Conservation (phyloP, 2,797 vertebrate genomes). For the Eulemur rubriventer region DNA sequence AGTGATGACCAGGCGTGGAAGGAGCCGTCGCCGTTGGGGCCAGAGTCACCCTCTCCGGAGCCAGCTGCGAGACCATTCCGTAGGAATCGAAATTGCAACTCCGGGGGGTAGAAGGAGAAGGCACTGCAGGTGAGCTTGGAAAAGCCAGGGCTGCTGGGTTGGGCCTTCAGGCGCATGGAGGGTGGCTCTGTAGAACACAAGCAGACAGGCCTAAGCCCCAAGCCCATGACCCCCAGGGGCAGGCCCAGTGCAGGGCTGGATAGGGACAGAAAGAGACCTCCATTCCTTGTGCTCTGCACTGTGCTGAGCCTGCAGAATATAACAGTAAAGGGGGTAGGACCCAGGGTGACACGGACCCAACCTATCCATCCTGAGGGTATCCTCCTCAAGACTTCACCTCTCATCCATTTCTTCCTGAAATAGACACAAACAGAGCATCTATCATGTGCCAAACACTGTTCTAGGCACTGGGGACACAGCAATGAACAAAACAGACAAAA, state of each 20-base stretch:
- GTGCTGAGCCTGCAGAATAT: neutral
- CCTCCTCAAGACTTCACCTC: neutral
- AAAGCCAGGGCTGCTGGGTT: neutral
- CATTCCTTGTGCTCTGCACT: neutral
- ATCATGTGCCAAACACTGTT: neutral
- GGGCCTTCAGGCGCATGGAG: slow-evolving; percentile 72
- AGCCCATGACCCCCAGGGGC: too few relatives aligned
- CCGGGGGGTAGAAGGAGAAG: slow-evolving; percentile 75
- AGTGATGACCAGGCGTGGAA: slow-evolving; percentile 67
- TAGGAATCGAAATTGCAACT: slow-evolving; percentile 65
- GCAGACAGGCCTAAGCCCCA: neutral
- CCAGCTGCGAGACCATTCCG: slow-evolving; percentile 25
- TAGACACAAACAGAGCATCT: neutral
- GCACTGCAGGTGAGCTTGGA: slow-evolving; percentile 72
- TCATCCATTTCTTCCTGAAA: neutral
- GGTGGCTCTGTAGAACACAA: slow-evolving; percentile 63
- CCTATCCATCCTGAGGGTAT: too few relatives aligned
- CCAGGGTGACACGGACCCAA: neutral
- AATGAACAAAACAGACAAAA: neutral
- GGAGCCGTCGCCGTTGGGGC: slow-evolving; percentile 71
- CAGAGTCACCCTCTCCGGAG: neutral
- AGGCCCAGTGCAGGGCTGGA: slow-evolving; percentile 13
- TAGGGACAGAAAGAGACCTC: neutral
- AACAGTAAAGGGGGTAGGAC: neutral
- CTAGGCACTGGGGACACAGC: neutral